Base-by-base conservation (phyloP, 2,113 vertebrate species). In the Ia io region DNA sequence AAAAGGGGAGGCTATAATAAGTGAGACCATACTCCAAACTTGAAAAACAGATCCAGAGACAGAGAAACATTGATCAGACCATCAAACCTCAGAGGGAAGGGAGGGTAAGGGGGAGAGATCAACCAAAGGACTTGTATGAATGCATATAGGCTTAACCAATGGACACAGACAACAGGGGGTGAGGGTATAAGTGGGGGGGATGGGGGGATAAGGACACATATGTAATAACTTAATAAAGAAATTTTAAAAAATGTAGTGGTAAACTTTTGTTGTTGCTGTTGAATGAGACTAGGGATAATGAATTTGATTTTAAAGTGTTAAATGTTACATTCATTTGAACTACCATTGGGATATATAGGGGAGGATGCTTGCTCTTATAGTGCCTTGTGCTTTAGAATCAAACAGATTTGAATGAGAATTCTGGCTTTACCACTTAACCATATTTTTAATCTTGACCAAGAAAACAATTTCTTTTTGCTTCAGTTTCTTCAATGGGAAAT, bases 401-500 rank as follows among this genome's bases (percentile, higher is more conserved):
- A 65, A 77, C 40, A 70, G 56, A 86, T 35, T 56, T 89, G 35
- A 71, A 65, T 89, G 25, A 92, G 89, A 86, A 93, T 63, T 95
- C 28, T 91, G 42, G 40, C 47, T 79, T 89, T 56, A 32, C 20
- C 28, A 76, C 18, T 86, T 96, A 90, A 90, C 4, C 30, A 35
- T 94, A 51, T 95, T 84, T 93, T 11, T 88, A 61, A 80, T 84
- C 22, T 78, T 94, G 28, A 23, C 9, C 20, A 49, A 65, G 32
- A 79, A 95, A 77, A n/a, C 18, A 42, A 49, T 84, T 28, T 65
- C 22, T 84, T 88, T 84, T 89, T 51, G 2, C 28, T 96, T 86
- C 35, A 88, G 7, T 89, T 94, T 76, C 56, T 92, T 87, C 56
- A 37, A 8, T 42, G 37, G 71, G 95, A 82, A 95, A n/a, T 79